Base-by-base conservation (phyloP, 2,888 invertebrate genomes). In the Hylaea fasciaria region DNA sequence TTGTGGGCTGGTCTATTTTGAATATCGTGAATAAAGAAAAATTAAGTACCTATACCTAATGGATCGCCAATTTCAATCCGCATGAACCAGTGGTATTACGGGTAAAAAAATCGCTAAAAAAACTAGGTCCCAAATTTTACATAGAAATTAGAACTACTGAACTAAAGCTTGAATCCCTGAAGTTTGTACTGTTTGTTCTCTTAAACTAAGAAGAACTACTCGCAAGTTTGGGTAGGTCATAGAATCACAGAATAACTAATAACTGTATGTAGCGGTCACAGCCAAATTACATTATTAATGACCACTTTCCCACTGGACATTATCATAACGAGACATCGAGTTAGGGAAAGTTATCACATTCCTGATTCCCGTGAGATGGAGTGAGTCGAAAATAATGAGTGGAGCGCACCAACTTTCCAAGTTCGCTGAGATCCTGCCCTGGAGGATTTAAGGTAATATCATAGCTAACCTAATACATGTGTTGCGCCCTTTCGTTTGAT, bases 301-400 rank as follows among this genome's bases (percentile, higher is more conserved):
- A 74, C 72, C 70, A 62, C 66, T 70, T 61, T 75, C 77, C 74
- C 77, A 53, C 60, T 69, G 69, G 79, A 75, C 80, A 80, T 82
- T 84, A 80, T 73, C 81, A 80, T 84, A 83, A 83, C 76, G 80
- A 81, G 77, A 78, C 78, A 78, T 79, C 74, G 77, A 83, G 83
- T 82, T 82, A 74, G 71, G 73, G 73, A 76, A 82, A 85, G 82
- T 85, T 85, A 70, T 71, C 71, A 74, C 73, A 74, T 73, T 76
- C 69, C 71, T 66, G 66, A 76, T 73, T 72, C 81, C 76, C 75
- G 16, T 14, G 71, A 68, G 80, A 73, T 65, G 57, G 64, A 64
- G 66, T 65, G 74, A 80, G 68, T 73, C 67, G 76, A 80, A 78
- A 80, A 82, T 83, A 84, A 83, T 84, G 80, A 83, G 76, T 69